Evolutionary conservation across 1,140 invertebrate species (phyloP), one percentile per base, ranked within the genome.

Genomic region (Lepeophtheirus salmonis): DNA sequence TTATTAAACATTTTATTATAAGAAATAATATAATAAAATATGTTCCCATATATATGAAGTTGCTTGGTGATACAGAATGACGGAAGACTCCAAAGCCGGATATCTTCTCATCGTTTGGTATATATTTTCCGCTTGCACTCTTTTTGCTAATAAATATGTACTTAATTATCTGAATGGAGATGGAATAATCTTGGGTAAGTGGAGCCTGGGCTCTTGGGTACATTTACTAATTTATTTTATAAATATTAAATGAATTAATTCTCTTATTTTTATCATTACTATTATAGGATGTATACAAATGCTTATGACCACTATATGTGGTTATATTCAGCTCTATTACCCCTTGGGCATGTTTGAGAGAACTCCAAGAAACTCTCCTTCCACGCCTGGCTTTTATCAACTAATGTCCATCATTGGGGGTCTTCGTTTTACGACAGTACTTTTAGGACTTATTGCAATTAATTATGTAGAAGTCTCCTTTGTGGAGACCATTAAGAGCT

Each of bases 401-500:
- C 51, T 56, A n/a, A n/a, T 61, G 49, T 30, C 12, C 25, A 21
- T 62, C 24, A 52, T 60, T 56, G 50, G 14, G 25, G 17, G 3
- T 56, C 54, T 63, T 13, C 53, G 81, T 67, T 86, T 85, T 72
- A 76, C 78, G 48, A 85, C 83, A 1, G 81, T 76, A 13, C 74
- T 86, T 56, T 69, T 82, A 68, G 84, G 84, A 60, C 71, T 88
- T 63, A 75, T 86, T 48, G 82, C 85, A 6, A 73, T 88, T 30
- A 85, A 86, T 74, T 86, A 81, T 73, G 83, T 87, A 56, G 82
- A 84, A 57, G 84, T 87, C 21, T 86, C 83, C 70, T 88, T 88
- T 71, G 86, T 84, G 26, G 85, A 87, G 71, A 87, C 84, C 17
- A 83, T 88, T 16, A 88, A 88, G 71, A 85, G 83, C 72, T 86